Base-by-base conservation (phyloP, 2,797 vertebrate species). In the Crotalus adamanteus region DNA sequence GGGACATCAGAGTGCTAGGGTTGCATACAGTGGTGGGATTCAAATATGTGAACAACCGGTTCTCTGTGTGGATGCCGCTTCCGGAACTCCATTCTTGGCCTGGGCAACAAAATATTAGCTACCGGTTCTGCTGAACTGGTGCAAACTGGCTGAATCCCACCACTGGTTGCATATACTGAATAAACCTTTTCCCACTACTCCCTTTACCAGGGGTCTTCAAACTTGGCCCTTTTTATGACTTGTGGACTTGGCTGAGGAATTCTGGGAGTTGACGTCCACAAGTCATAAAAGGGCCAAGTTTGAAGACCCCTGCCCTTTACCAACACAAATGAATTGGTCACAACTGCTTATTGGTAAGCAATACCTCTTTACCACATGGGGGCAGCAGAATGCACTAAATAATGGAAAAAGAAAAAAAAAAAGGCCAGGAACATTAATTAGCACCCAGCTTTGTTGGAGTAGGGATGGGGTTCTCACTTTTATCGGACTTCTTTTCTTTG, bases 401-500 rank as follows among this genome's bases (percentile, higher is more conserved):
- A 78, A 55, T 78, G 37, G 2, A 37, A 26, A 0, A 0, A 22
- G 0, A 7, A 6, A 8, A 26, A 0, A 0, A 22, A 11, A 11
- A 42, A 73, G 89, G 53, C 37, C 37, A 26, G 59, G 83, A 85
- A 26, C 93, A 59, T 22, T 12, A 6, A 86, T 0, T 28, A 42
- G 65, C 92, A 92, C 3, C 1, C 78, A 91, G 60, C 16, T 51
- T 16, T 9, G n/a, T 2, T 13, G 2, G 83, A 89, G 5, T 28
- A 28, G 5, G 18, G 18, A 56, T 0, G 3, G 0, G 0, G 65
- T 91, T 91, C 96, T 97, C 96, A 98, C 97, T 98, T 95, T 97
- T 98, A 93, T 90, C 65, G 0, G 95, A 0, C 91, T 97, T 98
- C 93, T 98, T 97, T 94, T 96, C 31, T 90, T 94, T 90, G 42